These are phyloP conservation scores for Drosophila neotestacea DNA, from an alignment of 2,888 invertebrate species.

Conservation along the genomic window DNA sequence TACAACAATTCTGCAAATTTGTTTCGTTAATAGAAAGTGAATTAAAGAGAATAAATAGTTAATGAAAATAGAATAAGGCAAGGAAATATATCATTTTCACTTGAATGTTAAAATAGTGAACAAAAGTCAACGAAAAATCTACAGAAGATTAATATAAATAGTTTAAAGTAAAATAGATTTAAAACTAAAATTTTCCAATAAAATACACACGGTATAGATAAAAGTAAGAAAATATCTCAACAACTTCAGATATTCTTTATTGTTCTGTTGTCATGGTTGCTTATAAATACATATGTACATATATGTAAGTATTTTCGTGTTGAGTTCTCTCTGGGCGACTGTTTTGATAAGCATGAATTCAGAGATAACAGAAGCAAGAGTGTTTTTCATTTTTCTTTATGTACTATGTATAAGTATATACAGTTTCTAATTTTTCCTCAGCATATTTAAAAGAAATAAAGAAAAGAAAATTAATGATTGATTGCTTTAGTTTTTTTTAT, in stretches of 20 bases:
- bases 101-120: neutral
- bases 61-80: conserved; percentile 1
- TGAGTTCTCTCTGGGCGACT: conserved; percentile 18
- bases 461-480: neutral
- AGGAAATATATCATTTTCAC: conserved; percentile 9
- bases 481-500: neutral
- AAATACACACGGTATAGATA: neutral
- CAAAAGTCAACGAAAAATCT: neutral
- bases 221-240: neutral
- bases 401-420: neutral
- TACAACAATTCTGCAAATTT: neutral
- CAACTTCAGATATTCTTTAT: conserved; percentile 15
- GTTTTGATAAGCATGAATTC: conserved; percentile 37
- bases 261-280: no score
- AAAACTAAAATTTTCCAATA: neutral
- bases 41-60: neutral
- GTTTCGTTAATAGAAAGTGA: neutral
- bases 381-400: conserved; percentile 19
- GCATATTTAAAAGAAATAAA: neutral
- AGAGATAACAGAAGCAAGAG: conserved; percentile 46
- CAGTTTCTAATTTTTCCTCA: conserved; percentile 5
- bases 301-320: conserved; percentile 19
- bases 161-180: conserved; percentile 3
- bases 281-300: neutral
- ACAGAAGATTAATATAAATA: neutral